phyloP scores from a whole-genome alignment of 2,113 vertebrate genomes.

The Mionectes macconnelli region DNA sequence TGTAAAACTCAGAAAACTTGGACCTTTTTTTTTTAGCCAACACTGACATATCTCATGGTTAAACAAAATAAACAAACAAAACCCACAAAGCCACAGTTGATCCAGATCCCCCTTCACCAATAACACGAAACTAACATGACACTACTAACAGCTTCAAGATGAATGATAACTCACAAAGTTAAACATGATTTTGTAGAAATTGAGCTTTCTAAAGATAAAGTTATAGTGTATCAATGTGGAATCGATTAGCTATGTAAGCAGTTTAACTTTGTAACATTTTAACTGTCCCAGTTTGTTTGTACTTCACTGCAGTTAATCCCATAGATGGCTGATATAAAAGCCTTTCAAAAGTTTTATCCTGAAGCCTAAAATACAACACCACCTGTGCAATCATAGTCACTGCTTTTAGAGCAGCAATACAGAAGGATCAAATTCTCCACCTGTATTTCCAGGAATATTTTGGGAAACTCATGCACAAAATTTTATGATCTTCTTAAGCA shows the following conservation, averaged over 20 bases:
- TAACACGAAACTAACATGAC: not conserved
- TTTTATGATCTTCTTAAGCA: not conserved
- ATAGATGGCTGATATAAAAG: accelerated
- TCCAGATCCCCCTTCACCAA: not conserved
- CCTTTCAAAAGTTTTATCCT: not conserved
- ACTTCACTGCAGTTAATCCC: not conserved
- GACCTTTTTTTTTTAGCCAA: not conserved
- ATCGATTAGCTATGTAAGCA: accelerated
- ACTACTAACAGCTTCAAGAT: not conserved
- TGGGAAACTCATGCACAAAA: not conserved
- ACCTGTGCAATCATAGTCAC: not conserved
- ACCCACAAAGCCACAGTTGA: not conserved
- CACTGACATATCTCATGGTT: not conserved
- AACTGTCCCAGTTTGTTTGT: not conserved
- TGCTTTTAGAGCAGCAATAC: not conserved
- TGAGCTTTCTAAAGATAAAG: not conserved
- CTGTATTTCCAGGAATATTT: not conserved
- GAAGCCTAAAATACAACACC: not conserved
- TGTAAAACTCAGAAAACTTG: not conserved
- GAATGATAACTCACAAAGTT: not conserved
- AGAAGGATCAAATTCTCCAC: not conserved
- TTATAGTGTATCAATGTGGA: not conserved
- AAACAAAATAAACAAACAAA: not conserved
- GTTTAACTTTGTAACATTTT: not conserved
- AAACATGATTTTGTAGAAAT: not conserved